Evolutionary conservation across 2,113 vertebrate species (phyloP).

Genomic region (Callaeas wilsoni): DNA sequence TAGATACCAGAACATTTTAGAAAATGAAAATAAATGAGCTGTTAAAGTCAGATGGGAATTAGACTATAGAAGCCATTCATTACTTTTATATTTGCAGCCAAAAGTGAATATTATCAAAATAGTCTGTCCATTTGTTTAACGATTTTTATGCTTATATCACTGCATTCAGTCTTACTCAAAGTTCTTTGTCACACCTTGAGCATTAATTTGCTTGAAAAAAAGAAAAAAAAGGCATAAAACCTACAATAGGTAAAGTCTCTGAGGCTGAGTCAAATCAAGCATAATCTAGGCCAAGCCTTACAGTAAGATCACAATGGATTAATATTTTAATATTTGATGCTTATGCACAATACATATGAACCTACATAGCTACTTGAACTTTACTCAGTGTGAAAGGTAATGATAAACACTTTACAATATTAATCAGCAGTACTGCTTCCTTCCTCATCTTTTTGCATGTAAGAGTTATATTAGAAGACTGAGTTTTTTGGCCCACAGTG

Average conservation of each 20-base stretch:
- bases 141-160: background rate
- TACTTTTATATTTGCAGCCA: background rate
- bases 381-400: background rate
- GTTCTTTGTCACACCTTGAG: background rate
- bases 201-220: background rate
- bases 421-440: background rate
- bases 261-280: background rate
- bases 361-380: background rate
- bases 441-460: background rate
- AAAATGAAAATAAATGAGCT: slow-evolving; percentile 2
- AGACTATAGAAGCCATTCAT: background rate
- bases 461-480: background rate
- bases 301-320: background rate
- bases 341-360: background rate
- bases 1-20: background rate
- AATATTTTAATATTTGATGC: background rate
- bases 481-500: background rate
- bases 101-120: background rate
- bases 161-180: background rate
- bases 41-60: background rate
- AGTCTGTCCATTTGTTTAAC: background rate
- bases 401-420: background rate
- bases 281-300: background rate
- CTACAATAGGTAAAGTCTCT: background rate
- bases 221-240: background rate